phyloP scores from a whole-genome alignment of 2,113 vertebrate species.

The Elephas maximus region DNA sequence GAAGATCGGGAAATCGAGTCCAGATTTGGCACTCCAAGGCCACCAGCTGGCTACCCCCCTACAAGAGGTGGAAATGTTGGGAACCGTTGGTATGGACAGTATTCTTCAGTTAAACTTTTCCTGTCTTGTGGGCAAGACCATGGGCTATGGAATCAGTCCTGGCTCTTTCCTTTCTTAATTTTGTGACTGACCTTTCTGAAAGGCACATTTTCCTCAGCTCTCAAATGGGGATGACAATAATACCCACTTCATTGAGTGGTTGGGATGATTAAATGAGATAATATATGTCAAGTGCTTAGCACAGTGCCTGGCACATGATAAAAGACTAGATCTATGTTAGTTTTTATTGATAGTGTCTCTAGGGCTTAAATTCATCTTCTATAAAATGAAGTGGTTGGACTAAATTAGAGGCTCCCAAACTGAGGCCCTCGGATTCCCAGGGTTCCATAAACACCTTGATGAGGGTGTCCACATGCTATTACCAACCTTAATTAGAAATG shows the following conservation, averaged over 20 bases:
- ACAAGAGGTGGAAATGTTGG: not conserved
- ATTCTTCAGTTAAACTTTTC: not conserved
- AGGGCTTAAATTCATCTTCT: not conserved
- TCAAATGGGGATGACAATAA: not conserved
- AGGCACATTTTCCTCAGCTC: not conserved
- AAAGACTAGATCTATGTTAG: rapidly evolving
- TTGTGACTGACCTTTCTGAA: not conserved
- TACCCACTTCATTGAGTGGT: too few relatives aligned
- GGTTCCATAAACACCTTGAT: not conserved
- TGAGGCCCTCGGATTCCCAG: not conserved
- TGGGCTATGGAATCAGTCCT: not conserved
- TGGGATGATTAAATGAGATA: not conserved
- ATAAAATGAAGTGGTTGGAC: not conserved
- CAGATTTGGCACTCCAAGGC: not conserved
- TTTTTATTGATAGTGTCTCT: not conserved
- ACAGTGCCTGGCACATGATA: rapidly evolving
- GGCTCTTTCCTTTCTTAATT: not conserved
- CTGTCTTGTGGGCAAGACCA: rapidly evolving
- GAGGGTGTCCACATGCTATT: not conserved
- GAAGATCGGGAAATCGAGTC: not conserved
- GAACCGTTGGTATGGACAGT: not conserved
- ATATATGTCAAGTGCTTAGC: not conserved
- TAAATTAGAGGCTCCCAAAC: not conserved
- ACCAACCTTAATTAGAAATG: not conserved
- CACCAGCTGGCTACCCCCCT: not conserved